Base-by-base conservation (phyloP, 2,797 vertebrate species). In the Tauraco hartlaubi region DNA sequence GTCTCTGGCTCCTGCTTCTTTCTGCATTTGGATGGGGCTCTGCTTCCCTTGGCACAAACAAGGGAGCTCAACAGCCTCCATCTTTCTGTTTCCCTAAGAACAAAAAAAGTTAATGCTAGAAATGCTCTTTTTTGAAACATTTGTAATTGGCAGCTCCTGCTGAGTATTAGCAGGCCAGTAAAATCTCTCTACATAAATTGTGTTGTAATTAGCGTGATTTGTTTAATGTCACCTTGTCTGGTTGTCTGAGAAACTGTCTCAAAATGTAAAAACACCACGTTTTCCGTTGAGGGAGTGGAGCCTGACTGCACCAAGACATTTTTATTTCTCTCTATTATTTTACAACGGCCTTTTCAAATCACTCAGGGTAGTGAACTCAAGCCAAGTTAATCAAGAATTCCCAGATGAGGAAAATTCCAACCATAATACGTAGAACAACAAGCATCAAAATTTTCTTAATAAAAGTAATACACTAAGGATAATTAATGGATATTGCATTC, bases 191-290 rank as follows among this genome's bases (percentile, higher is more conserved):
- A 89, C 91, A 96, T 89, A 85, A 94, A 95, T 85, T 89, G 84
- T 91, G 91, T 94, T 91, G 85, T 89, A 96, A 96, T 97, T 92
- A 64, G 88, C 8, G 8, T 88, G 91, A 79, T 93, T 82, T 95
- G 75, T 95, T 96, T 96, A 95, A 94, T 94, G 94, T 94, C 96
- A 97, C 94, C 95, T 94, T 94, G 95, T 96, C 94, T 96, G 78
- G n/a, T 77, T 93, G 80, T 75, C 73, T 78, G 89, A 93, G 81
- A 96, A 95, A 82, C 82, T 82, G 90, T 86, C 83, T 91, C 66
- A 88, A 95, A 85, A 94, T 78, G 59, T 71, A 85, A 90, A 96
- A 85, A 74, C 61, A 81, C 19, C 11, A 8, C 0, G 0, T 88
- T 96, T 88, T 92, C 82, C 21, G 28, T 52, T 83, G 85, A 91